Base-by-base conservation (phyloP, 2,888 invertebrate genomes). In the Hypsopygia costalis region DNA sequence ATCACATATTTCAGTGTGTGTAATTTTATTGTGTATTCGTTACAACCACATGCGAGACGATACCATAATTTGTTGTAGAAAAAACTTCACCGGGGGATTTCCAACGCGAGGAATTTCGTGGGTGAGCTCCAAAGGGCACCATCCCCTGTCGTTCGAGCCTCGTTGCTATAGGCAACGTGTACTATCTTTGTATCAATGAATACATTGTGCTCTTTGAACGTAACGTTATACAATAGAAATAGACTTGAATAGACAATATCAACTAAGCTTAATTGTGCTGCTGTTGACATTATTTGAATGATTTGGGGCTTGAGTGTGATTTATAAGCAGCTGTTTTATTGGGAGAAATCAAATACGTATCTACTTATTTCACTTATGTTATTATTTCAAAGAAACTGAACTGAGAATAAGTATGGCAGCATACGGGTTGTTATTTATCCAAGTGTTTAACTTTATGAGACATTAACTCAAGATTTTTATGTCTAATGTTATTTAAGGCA, bases 61-160 rank as follows among this genome's bases (percentile, higher is more conserved):
- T 52, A 59, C 51, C 44, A 33, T 33, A 33, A 52, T 55, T 58
- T 49, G 46, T 54, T 50, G 47, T 58, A 58, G 68, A 80, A 81
- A 80, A 76, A 73, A 59, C 47, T 75, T 54, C 70, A 70, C 66
- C 62, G 71, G 81, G 86, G 83, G 71, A 83, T 76, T 85, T 81
- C 85, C 83, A 49, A 50, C 51, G 62, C 45, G 69, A 60, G 60
- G 70, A 70, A 77, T 79, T 75, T 75, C 64, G 77, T 80, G 78
- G 73, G 77, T 73, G 72, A 77, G 57, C 49, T 51, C 51, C 58
- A 64, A 67, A 64, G 74, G 72, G 73, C 66, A 58, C 55, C 66
- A 59, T 55, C 77, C 81, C 80, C 74, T 58, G 51, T 53, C 60
- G 55, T 60, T 61, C 66, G 69, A 61, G 61, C 62, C 51, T 53